Evolutionary conservation across 2,797 vertebrate genomes (phyloP).

Genomic region (Crenuchus spilurus): DNA sequence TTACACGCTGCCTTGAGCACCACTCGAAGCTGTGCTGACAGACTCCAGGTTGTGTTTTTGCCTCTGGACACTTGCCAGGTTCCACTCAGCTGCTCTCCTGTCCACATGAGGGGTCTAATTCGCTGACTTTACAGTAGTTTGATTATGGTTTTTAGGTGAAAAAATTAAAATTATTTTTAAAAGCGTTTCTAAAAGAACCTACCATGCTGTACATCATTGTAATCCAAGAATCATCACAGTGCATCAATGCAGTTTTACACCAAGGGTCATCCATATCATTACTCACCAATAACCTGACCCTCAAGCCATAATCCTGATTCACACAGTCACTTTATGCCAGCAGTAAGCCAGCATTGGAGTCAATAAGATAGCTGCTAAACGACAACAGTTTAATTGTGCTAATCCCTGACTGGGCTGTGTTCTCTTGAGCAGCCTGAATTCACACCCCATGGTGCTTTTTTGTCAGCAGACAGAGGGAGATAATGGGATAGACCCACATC

Average conservation of each 20-base stretch:
- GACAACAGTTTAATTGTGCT: conserved; percentile 49
- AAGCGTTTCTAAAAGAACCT: too few relatives aligned
- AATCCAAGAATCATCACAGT: background rate
- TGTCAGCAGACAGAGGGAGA: conserved; percentile 30
- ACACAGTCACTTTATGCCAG: conserved; percentile 15
- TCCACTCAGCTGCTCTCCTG: background rate
- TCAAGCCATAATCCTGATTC: background rate
- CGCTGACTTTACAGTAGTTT: background rate
- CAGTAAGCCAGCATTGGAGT: conserved; percentile 17
- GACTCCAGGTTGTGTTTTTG: background rate
- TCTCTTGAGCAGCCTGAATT: conserved; percentile 3
- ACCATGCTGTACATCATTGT: too few relatives aligned
- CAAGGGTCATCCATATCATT: background rate
- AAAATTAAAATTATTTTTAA: too few relatives aligned
- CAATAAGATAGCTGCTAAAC: conserved; percentile 37
- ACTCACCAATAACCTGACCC: background rate
- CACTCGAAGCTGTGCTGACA: conserved; percentile 20
- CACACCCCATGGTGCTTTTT: conserved; percentile 34
- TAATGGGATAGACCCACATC: conserved; percentile 42
- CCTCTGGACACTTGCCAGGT: background rate
- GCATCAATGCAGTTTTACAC: background rate
- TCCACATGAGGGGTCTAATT: background rate
- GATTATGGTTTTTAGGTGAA: too few relatives aligned
- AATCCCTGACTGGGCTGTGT: conserved; percentile 39
- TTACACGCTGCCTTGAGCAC: background rate